Evolutionary conservation across 2,888 invertebrate species (phyloP).

Genomic region (Erebia ligea): DNA sequence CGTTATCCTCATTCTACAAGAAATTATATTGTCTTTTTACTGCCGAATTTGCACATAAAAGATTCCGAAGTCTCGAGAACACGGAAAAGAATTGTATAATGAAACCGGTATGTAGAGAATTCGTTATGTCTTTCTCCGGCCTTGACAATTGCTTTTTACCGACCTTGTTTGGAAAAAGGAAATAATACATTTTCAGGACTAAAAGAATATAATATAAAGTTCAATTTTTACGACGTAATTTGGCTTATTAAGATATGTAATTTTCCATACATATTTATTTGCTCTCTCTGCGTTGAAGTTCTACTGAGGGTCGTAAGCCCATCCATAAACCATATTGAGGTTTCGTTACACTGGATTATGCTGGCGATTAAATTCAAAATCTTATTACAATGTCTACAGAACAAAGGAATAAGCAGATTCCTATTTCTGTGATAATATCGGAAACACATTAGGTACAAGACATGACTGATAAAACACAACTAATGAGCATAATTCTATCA

Average conservation of each 20-base stretch:
- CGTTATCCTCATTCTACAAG: slow-evolving; percentile 5
- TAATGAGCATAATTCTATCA: no score
- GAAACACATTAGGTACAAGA: no score
- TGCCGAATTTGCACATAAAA: slow-evolving; percentile 29
- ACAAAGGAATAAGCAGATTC: no score
- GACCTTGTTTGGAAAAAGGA: neutral
- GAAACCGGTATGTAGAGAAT: neutral
- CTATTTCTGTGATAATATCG: no score
- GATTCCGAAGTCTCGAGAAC: neutral
- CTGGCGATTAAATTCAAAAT: no score
- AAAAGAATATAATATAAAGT: neutral
- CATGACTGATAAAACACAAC: no score
- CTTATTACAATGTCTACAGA: no score
- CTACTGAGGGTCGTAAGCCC: no score
- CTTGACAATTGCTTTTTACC: slow-evolving; percentile 9
- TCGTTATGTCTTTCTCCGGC: neutral
- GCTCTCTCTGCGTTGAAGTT: no score
- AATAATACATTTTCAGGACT: neutral
- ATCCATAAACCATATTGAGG: no score
- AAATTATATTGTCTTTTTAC: slow-evolving; percentile 21
- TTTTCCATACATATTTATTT: no score
- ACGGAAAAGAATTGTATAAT: neutral
- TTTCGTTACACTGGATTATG: no score
- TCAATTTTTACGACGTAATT: neutral
- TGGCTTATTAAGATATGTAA: neutral